These are phyloP conservation scores for Sebastes hubbsi DNA, from an alignment of 2,797 vertebrate genomes.

Conservation along the genomic window DNA sequence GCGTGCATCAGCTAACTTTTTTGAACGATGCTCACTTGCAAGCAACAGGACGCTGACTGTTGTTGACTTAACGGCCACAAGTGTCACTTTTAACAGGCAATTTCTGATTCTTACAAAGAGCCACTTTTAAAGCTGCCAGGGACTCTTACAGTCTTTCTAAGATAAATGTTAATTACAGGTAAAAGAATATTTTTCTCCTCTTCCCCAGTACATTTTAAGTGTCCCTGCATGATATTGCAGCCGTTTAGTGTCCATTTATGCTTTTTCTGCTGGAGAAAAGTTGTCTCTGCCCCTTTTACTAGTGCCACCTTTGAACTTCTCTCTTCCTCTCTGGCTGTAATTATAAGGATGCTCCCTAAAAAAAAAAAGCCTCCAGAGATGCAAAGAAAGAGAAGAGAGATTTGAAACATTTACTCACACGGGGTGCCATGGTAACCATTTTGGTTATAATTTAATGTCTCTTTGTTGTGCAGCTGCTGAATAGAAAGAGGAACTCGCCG, in stretches of 20 bases:
- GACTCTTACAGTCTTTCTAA: background rate
- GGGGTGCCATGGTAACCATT: constrained; percentile 78
- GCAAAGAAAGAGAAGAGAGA: constrained; percentile 52
- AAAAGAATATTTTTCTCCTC: background rate
- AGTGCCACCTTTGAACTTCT: constrained; percentile 57
- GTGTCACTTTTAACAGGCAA: no score
- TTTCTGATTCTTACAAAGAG: no score
- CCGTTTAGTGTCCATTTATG: background rate
- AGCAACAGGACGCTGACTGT: no score
- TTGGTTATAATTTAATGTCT: constrained; percentile 73
- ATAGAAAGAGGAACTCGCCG: constrained; percentile 66
- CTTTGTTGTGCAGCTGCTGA: constrained; percentile 79
- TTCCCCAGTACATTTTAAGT: background rate
- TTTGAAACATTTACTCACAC: constrained; percentile 67
- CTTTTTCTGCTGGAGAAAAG: background rate
- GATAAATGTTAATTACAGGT: background rate
- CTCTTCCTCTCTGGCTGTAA: constrained; percentile 53
- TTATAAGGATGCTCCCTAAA: constrained; percentile 65
- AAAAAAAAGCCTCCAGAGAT: constrained; percentile 46
- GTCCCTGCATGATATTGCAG: background rate
- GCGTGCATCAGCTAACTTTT: no score
- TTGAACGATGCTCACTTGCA: no score
- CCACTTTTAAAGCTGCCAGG: rapidly evolving
- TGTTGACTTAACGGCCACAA: no score
- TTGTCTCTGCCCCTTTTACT: constrained; percentile 1